Evolutionary conservation across 2,113 vertebrate species (phyloP).

Genomic region (human): GRCh38 chr14:76880501-76881000

Average conservation of each 20-base stretch:
- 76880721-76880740: neutral
- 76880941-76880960: no score
- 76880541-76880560: neutral
- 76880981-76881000: no score
- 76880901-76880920: no score
- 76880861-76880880: neutral
- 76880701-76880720: neutral
- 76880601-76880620: neutral
- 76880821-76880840: neutral
- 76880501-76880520: neutral
- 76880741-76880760: neutral
- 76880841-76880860: neutral
- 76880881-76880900: neutral
- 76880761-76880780: neutral
- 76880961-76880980: no score
- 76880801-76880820: neutral
- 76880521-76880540: neutral
- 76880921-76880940: no score
- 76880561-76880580: neutral
- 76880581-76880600: neutral
- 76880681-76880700: neutral
- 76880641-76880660: neutral
- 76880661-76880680: neutral
- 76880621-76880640: neutral
- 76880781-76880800: neutral